Evolutionary conservation across 2,113 vertebrate species (phyloP), one percentile per base, ranked within the genome.

Genomic region (Nipponia nippon): DNA sequence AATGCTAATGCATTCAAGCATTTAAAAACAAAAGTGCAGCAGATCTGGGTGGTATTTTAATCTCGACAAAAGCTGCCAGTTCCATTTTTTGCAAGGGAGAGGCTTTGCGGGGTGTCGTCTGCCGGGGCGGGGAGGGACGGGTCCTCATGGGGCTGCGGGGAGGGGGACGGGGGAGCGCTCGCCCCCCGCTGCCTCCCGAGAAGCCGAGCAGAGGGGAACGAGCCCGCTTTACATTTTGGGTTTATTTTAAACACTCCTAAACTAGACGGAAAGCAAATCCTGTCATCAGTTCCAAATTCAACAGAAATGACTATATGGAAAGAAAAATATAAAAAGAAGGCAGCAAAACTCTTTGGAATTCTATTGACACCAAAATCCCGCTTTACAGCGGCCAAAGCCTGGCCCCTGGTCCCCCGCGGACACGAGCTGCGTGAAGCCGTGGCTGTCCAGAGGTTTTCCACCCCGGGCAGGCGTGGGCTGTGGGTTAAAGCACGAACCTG

Each of bases 131-230:
- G 9, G 26, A 34, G 18, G 40, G 23, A 6, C 3, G 22, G 9
- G 18, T 10, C 13, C 42, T 10, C 21, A 2, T 0, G 1, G 30
- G 47, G 40, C 16, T 55, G 36, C 49, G 52, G 61, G 59, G n/a
- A 69, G 8, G 32, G 4, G 47, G 62, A 34, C 75, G 38, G 38
- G 38, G 38, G 30, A 50, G 50, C 12, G 1, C 63, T 26, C 2
- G 1, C 12, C 5, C 1, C 72, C 29, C 2, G 6, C 79, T 7
- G 3, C 1, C 11, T 9, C 87, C 58, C 4, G 9, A 26, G 34
- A 36, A 56, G 21, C 69, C 0, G 1, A 26, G 81, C 46, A 12
- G 36, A 73, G 55, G 17, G 3, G 2, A 67, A 4, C 0, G 0
- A 0, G 0, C 40, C 22, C 22, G 8, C 55, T 14, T 47, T 4